Base-by-base conservation (phyloP, 37 sponge, comb jelly and placozoan genomes). In the Bolinopsis microptera region DNA sequence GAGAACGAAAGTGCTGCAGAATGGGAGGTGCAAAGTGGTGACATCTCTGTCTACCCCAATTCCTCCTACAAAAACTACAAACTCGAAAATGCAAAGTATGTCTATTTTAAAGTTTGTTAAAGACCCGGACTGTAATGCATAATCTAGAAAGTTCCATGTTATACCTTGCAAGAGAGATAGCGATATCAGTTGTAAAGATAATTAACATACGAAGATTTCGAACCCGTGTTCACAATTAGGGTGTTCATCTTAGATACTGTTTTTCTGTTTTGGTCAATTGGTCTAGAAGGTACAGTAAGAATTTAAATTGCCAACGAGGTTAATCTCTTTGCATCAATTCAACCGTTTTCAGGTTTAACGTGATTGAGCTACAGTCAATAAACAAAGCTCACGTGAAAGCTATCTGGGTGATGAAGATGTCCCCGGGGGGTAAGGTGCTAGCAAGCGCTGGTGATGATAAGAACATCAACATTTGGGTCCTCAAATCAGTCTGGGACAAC, bases 361-460 rank as follows among this genome's bases (percentile, higher is more conserved):
- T 86, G 1, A 41, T 41, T 21, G 90, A 86, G 61, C 90, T 86
- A n/a, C 90, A 86, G 31, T 41, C 90, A 86, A 86, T 86, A 24
- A 86, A 86, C 90, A 41, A 41, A 28, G 61, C 41, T 26, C 90
- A 86, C 90, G 90, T 41, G 61, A 86, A 86, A 39, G 41, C 90
- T 41, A 86, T 86, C 61, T 86, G 90, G 90, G 90, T 41, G 30
- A 86, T 86, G 90, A 41, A 28, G 28, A 41, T 86, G 41, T 39
- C 90, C 3, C 90, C 90, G 2, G 90, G 90, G 1, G 90, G 90
- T 23, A 39, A 41, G 3, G 61, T 86, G 0, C 61, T 86, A 22
- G 90, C 90, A 22, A 86, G 61, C 39, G 90, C 90, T 27, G 90
- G 90, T n/a, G 90, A 86, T 27, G 90, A 86, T 86, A 41, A 41